Percentiles rank a stretch among this genome's conserved stretches.
Evolutionary conservation across 2,113 vertebrate genomes (phyloP).

Genomic region (Taxidea taxus): DNA sequence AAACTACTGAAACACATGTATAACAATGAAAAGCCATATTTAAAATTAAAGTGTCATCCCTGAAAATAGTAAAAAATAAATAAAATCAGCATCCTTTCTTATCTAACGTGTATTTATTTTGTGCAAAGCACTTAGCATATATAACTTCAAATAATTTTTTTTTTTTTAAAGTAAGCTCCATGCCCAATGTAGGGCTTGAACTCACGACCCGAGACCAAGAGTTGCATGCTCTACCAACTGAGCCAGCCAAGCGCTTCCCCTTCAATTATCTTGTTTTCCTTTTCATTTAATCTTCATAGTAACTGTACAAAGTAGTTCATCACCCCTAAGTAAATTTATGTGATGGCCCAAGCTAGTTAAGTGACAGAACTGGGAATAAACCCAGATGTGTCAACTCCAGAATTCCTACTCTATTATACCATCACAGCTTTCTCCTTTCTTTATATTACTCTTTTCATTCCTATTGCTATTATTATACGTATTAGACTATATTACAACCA

Average conservation of each 20-base stretch:
- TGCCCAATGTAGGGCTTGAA: background rate
- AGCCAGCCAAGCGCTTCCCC: background rate
- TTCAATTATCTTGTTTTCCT: background rate
- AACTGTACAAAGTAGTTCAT: background rate
- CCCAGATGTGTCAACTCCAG: background rate
- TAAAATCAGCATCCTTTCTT: background rate
- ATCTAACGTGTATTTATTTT: slow-evolving; percentile 4
- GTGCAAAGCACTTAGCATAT: background rate
- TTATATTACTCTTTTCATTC: background rate
- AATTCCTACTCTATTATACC: background rate
- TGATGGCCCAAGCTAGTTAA: background rate
- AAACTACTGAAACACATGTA: background rate
- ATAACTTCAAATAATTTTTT: background rate
- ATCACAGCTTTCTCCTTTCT: background rate
- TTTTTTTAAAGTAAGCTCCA: background rate
- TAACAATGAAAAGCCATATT: background rate
- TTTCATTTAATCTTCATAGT: background rate
- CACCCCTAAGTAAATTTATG: background rate
- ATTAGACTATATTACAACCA: background rate
- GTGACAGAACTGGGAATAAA: slow-evolving; percentile 14
- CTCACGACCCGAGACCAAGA: background rate
- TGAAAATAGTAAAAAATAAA: slow-evolving; percentile 8
- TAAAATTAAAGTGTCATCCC: background rate
- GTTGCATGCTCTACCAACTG: background rate
- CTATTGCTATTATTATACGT: background rate